Percentiles rank a stretch among this genome's conserved stretches.
Conservation (phyloP, 2,888 invertebrate genomes). For the Noctuana brunneofusca region DNA sequence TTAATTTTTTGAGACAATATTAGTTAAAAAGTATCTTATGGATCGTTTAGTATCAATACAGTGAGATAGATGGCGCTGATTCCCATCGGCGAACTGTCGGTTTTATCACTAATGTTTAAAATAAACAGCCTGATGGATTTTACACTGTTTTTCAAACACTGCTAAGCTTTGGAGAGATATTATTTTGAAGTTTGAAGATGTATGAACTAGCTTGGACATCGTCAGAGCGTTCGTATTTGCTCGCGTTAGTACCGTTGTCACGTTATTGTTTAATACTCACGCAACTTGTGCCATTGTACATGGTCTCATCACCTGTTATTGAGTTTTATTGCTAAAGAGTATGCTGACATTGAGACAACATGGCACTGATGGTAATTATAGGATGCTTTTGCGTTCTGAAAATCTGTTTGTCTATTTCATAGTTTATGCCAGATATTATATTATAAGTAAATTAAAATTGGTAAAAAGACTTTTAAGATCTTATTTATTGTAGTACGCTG, state of each 20-base stretch:
- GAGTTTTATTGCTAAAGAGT: slow-evolving; percentile 22
- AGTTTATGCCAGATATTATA: no score
- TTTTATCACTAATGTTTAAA: background rate
- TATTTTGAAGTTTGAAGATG: background rate
- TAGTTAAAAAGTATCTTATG: background rate
- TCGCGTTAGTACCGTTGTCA: slow-evolving; percentile 8
- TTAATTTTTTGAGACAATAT: background rate
- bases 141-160: slow-evolving; percentile 4
- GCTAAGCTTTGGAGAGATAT: slow-evolving; percentile 13
- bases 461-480: no score
- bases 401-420: no score
- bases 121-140: background rate
- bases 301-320: slow-evolving; percentile 15
- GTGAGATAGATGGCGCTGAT: background rate
- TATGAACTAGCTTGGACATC: background rate
- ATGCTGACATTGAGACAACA: background rate
- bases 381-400: background rate
- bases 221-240: slow-evolving; percentile 1
- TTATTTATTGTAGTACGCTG: no score
- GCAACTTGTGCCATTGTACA: background rate
- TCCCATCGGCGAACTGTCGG: background rate
- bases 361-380: background rate
- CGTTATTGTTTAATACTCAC: slow-evolving; percentile 21
- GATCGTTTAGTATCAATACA: background rate
- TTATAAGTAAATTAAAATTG: no score